Percentiles rank a stretch among this genome's conserved stretches.
Evolutionary conservation across 2,113 vertebrate species (phyloP).

Genomic region (Sphyrna mokarran): DNA sequence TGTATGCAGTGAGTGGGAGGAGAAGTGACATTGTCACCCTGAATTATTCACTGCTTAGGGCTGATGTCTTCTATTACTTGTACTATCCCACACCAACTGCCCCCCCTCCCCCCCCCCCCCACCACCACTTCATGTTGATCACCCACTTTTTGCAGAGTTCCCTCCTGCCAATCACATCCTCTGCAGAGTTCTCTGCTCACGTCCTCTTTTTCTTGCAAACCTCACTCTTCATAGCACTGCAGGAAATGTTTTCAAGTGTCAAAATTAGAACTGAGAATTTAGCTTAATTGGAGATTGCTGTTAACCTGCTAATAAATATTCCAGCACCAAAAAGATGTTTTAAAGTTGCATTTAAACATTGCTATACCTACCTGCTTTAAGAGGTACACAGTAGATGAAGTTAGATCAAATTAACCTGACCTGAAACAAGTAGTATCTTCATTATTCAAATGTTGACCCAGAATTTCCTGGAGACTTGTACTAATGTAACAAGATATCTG

Average conservation of each 20-base stretch:
- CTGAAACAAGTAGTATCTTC: neutral
- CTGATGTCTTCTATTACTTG: no score
- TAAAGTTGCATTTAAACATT: neutral
- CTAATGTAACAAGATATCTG: neutral
- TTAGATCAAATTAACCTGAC: neutral
- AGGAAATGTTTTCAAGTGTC: neutral
- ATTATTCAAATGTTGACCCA: neutral
- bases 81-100: no score
- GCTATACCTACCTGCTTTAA: neutral
- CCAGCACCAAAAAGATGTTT: neutral
- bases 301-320: neutral
- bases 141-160: no score
- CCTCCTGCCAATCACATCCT: no score
- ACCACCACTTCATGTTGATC: no score
- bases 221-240: neutral
- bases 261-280: neutral
- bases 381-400: neutral
- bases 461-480: neutral
- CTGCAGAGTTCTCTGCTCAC: no score
- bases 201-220: neutral
- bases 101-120: no score
- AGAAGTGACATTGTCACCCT: neutral
- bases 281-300: neutral
- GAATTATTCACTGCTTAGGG: neutral
- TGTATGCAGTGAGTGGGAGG: neutral